Evolutionary conservation across 2,797 vertebrate genomes (phyloP).

Genomic region (Sebastes oblongus): DNA sequence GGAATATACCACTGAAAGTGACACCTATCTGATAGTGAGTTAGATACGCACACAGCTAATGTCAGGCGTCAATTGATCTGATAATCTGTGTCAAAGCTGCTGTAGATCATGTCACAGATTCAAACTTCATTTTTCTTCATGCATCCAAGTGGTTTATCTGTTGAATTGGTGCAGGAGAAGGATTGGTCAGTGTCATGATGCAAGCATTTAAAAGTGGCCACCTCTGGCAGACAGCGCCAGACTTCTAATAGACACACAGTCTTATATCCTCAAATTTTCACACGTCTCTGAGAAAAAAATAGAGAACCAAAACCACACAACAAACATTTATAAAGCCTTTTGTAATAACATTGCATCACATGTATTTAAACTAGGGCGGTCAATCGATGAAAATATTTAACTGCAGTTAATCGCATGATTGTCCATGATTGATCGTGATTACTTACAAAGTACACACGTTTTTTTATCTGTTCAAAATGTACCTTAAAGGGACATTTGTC

Average conservation of each 20-base stretch:
- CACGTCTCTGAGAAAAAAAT: neutral
- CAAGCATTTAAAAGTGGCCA: neutral
- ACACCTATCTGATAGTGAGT: slow-evolving; percentile 31
- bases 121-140: neutral
- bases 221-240: neutral
- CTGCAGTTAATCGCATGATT: too few species aligned
- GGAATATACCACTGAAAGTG: slow-evolving; percentile 32
- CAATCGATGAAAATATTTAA: too few species aligned
- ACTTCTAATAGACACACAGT: neutral
- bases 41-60: neutral
- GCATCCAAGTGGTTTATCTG: neutral
- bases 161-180: neutral
- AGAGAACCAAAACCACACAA: neutral
- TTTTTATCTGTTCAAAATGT: too few species aligned
- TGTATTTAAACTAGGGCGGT: too few species aligned
- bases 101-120: neutral
- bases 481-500: too few species aligned
- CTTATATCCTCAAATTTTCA: neutral
- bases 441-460: too few species aligned
- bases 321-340: neutral
- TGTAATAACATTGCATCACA: neutral
- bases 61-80: neutral
- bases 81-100: neutral
- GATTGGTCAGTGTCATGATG: neutral
- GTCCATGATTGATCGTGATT: too few species aligned